Conservation (phyloP, 2,888 invertebrate species). For the Sphecodes monilicornis region DNA sequence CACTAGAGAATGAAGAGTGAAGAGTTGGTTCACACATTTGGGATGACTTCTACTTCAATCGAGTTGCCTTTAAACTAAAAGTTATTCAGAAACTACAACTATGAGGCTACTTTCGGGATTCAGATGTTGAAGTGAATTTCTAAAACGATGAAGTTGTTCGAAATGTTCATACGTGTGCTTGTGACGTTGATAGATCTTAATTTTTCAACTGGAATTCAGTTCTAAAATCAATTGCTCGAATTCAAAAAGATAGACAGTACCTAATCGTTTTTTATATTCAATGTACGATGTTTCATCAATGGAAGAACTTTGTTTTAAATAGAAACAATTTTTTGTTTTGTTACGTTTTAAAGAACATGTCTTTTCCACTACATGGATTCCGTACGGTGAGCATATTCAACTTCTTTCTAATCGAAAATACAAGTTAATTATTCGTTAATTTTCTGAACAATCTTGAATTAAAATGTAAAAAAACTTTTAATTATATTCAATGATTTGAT, state of each 20-base stretch:
- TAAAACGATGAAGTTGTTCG: conserved; percentile 36
- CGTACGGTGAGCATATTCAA: conserved; percentile 63
- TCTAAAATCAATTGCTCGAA: conserved; percentile 16
- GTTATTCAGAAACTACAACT: neutral
- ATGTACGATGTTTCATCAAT: conserved; percentile 24
- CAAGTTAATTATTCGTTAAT: conserved; percentile 14
- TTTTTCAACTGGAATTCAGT: conserved; percentile 17
- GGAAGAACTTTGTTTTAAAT: conserved; percentile 43
- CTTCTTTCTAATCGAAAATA: conserved; percentile 46
- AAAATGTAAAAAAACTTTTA: neutral
- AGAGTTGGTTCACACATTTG: conserved; percentile 21
- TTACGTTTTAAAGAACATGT: conserved; percentile 63
- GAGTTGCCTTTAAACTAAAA: neutral
- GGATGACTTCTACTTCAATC: conserved; percentile 29
- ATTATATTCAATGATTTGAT: neutral
- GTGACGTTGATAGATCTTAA: conserved; percentile 6
- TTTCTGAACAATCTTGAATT: neutral
- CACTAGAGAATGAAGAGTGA: neutral
- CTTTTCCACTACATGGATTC: conserved; percentile 63
- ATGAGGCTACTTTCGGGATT: neutral
- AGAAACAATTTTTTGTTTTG: conserved; percentile 54
- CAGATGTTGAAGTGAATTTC: neutral
- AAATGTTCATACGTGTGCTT: conserved; percentile 28
- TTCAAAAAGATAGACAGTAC: neutral
- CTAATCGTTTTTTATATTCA: conserved; percentile 14